Conservation (phyloP, 2,888 invertebrate genomes). For the Thecocarcelia acutangulata region DNA sequence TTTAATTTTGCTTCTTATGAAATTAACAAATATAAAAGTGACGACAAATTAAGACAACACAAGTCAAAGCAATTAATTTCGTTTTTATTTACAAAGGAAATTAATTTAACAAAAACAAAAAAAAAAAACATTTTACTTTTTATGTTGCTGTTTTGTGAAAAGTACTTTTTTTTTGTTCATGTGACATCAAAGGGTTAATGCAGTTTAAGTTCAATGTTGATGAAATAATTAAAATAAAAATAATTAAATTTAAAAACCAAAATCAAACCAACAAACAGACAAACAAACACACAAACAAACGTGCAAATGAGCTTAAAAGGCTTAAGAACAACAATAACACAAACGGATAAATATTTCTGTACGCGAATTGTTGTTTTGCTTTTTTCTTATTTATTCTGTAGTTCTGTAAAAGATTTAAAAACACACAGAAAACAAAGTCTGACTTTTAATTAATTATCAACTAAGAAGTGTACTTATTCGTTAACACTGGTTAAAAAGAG, state of each 20-base stretch:
- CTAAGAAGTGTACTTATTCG: slow-evolving; percentile 25
- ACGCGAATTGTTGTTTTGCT: neutral
- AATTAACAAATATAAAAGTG: slow-evolving; percentile 26
- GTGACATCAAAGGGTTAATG: slow-evolving; percentile 67
- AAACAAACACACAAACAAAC: neutral
- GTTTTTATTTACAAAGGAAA: slow-evolving; percentile 51
- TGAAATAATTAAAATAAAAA: slow-evolving; percentile 57
- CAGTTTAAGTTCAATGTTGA: slow-evolving; percentile 69
- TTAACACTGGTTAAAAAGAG: slow-evolving; percentile 24
- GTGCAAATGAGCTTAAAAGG: neutral
- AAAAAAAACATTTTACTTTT: slow-evolving; percentile 46
- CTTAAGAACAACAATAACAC: neutral
- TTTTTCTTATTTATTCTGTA: neutral
- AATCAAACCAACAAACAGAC: slow-evolving; percentile 24
- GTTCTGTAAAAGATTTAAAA: slow-evolving; percentile 41
- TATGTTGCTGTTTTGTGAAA: slow-evolving; percentile 31
- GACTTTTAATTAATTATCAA: slow-evolving; percentile 57
- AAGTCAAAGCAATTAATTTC: slow-evolving; percentile 67
- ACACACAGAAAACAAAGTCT: slow-evolving; percentile 34
- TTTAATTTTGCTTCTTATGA: slow-evolving; percentile 15
- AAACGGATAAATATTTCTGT: slow-evolving; percentile 13
- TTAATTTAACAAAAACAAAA: slow-evolving; percentile 36
- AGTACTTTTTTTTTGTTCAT: slow-evolving; percentile 53
- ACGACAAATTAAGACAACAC: slow-evolving; percentile 53
- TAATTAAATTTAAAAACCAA: slow-evolving; percentile 29